These are phyloP conservation scores for Tetragnatha montana DNA, from an alignment of 2,888 invertebrate species.

Conservation along the genomic window DNA sequence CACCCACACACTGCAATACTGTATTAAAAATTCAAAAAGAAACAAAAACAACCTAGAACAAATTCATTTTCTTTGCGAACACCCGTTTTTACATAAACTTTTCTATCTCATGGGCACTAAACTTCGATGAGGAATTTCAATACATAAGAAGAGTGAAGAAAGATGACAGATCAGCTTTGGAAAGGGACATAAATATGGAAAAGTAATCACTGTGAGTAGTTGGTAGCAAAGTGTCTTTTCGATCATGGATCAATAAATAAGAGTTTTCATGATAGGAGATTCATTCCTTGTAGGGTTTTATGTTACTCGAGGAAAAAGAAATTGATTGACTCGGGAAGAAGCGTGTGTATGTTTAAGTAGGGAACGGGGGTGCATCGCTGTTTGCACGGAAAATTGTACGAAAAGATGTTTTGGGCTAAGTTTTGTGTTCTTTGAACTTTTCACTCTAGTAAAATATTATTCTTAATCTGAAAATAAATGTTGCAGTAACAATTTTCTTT, in stretches of 20 bases:
- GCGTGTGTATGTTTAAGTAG: not conserved
- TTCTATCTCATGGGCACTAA: not conserved
- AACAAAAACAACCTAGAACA: not conserved
- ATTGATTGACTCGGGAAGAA: not conserved
- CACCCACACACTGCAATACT: not conserved
- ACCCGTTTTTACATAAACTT: not conserved
- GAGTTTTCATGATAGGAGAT: not conserved
- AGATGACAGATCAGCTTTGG: not conserved
- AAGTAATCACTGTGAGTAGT: conserved; percentile 19
- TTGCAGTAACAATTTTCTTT: too few species aligned
- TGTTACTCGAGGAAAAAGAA: not conserved
- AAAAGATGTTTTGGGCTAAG: not conserved
- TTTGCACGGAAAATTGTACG: not conserved
- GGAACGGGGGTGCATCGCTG: too few species aligned
- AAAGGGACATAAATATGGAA: not conserved
- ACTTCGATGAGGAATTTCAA: not conserved
- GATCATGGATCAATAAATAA: conserved; percentile 14
- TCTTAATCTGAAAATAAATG: too few species aligned
- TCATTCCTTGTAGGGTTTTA: not conserved
- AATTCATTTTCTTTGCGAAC: not conserved
- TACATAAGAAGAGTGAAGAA: not conserved
- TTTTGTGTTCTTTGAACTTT: too few species aligned
- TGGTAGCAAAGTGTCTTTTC: conserved; percentile 5
- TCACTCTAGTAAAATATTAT: too few species aligned
- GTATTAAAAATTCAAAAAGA: not conserved